Evolutionary conservation across 2,797 vertebrate species (phyloP).

Genomic region (Botia kubotai): DNA sequence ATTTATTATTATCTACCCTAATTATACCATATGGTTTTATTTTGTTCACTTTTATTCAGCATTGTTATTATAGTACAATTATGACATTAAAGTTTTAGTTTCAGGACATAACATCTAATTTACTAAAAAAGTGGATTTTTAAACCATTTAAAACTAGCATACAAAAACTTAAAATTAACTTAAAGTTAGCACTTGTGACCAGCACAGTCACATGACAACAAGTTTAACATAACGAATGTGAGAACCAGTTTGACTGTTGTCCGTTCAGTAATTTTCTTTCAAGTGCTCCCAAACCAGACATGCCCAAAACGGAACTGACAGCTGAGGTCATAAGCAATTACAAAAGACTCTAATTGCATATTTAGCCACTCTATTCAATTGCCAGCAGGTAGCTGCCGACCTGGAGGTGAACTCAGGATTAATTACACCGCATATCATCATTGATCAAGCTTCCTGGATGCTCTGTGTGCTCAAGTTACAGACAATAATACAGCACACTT

Average conservation of each 20-base stretch:
- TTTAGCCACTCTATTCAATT: constrained; percentile 58
- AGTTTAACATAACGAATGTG: neutral
- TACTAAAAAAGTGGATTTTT: neutral
- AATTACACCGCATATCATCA: constrained; percentile 62
- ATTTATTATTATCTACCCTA: no score
- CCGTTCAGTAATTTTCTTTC: constrained; percentile 9
- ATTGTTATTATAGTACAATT: no score
- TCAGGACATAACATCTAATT: neutral
- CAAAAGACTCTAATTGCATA: constrained; percentile 56
- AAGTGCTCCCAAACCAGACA: constrained; percentile 7
- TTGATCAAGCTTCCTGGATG: constrained; percentile 56
- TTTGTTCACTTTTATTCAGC: no score
- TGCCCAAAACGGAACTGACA: constrained; percentile 44
- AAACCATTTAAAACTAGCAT: neutral
- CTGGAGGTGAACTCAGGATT: constrained; percentile 65
- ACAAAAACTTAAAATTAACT: no score
- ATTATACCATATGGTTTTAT: no score
- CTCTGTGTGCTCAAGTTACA: constrained; percentile 2
- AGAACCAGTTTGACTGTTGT: neutral
- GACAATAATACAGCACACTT: neutral
- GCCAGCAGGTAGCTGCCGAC: constrained; percentile 67
- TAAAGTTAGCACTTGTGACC: no score
- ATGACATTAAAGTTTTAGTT: no score
- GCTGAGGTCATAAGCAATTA: constrained; percentile 61
- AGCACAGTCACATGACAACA: neutral